Evolutionary conservation across 2,797 vertebrate species (phyloP).

Genomic region (Graptemys geographica): DNA sequence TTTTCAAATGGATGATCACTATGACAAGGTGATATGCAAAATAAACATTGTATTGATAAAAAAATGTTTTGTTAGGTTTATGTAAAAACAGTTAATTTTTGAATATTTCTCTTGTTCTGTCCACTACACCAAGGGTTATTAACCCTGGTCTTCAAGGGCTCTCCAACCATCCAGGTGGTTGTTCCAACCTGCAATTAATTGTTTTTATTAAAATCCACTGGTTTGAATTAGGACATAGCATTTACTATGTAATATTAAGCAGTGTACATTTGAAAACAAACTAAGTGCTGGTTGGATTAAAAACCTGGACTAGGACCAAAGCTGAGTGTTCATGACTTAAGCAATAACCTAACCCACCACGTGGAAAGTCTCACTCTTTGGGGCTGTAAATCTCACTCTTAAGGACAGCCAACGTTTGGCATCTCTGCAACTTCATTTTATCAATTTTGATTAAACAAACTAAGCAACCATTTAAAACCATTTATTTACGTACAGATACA

Average conservation of each 20-base stretch:
- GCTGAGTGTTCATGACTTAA: background rate
- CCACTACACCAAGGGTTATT: background rate
- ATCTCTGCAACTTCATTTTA: background rate
- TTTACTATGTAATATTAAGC: background rate
- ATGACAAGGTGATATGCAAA: background rate
- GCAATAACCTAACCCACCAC: background rate
- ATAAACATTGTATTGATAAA: background rate
- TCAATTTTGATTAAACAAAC: background rate
- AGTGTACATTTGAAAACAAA: background rate
- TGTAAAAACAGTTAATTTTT: background rate
- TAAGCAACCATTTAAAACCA: background rate
- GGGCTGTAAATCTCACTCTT: too few species aligned
- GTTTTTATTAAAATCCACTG: background rate
- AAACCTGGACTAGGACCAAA: background rate
- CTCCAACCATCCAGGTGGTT: background rate
- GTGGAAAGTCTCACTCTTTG: background rate
- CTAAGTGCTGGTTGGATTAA: background rate
- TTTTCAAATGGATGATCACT: background rate
- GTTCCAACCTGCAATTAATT: background rate
- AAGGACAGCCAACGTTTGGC: background rate
- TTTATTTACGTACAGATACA: constrained; percentile 83
- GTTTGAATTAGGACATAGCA: background rate
- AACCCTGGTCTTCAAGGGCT: background rate
- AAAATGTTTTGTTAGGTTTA: background rate
- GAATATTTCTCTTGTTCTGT: background rate